phyloP scores from a whole-genome alignment of 2,888 invertebrate genomes.

The Netelia fuscicornis region DNA sequence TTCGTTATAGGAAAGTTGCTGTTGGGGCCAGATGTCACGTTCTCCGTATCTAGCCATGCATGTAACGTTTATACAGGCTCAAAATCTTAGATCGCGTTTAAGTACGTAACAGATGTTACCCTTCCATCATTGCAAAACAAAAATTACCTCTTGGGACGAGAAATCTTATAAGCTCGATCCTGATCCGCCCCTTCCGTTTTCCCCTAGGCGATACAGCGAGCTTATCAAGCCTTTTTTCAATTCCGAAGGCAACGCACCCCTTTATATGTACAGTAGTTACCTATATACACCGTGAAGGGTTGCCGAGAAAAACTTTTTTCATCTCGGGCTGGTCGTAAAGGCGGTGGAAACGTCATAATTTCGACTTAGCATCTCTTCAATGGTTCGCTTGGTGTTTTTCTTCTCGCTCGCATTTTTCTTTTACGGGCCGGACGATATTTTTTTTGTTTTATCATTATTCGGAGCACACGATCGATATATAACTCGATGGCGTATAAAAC shows the following conservation, averaged over 20 bases:
- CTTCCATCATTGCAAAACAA: slow-evolving; percentile 16
- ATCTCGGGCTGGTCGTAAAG: slow-evolving; percentile 17
- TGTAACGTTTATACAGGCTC: slow-evolving; percentile 20
- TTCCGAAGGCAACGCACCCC: not conserved
- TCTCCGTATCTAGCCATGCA: slow-evolving; percentile 15
- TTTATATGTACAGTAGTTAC: not conserved
- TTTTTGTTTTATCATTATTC: not conserved
- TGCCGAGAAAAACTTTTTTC: slow-evolving; percentile 32
- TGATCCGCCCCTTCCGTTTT: not conserved
- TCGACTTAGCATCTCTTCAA: slow-evolving; percentile 41
- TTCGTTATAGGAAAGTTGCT: slow-evolving; percentile 28
- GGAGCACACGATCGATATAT: slow-evolving; percentile 50
- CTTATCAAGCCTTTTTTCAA: slow-evolving; percentile 20
- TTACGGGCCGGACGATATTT: slow-evolving; percentile 11
- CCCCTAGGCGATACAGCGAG: not conserved
- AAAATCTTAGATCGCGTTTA: slow-evolving; percentile 39
- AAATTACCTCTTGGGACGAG: slow-evolving; percentile 15
- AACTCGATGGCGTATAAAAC: slow-evolving; percentile 48
- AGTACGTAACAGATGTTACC: slow-evolving; percentile 30
- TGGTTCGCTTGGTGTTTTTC: not conserved
- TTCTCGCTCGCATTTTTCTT: slow-evolving; percentile 41
- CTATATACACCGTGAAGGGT: not conserved
- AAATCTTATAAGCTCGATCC: not conserved
- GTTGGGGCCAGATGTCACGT: slow-evolving; percentile 57
- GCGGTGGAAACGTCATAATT: slow-evolving; percentile 55